Conservation (phyloP, 2,113 vertebrate species). For the Gobius niger region DNA sequence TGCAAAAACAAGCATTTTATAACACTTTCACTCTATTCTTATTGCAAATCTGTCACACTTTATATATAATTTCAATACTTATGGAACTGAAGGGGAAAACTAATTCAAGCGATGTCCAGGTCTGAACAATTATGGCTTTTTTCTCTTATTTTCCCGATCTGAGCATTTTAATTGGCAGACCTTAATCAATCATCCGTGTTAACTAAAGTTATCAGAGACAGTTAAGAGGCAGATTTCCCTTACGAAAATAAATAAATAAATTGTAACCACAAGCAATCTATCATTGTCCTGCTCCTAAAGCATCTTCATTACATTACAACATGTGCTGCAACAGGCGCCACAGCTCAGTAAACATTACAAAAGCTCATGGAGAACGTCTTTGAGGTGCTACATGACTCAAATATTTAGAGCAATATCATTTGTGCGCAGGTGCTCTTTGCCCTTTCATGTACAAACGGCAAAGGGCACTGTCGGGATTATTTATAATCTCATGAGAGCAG, state of each 20-base stretch:
- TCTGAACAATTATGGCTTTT: slow-evolving; percentile 9
- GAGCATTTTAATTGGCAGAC: slow-evolving; percentile 6
- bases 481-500: too few species aligned
- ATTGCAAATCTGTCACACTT: too few species aligned
- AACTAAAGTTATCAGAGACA: slow-evolving; percentile 17
- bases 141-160: background rate
- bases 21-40: too few species aligned
- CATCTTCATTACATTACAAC: slow-evolving; percentile 49
- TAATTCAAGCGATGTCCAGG: background rate
- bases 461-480: too few species aligned
- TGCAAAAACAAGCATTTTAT: too few species aligned
- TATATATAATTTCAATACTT: too few species aligned
- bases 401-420: too few species aligned
- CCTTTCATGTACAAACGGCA: too few species aligned
- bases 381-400: background rate
- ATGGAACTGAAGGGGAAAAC: background rate
- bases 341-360: background rate
- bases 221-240: slow-evolving; percentile 24
- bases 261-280: slow-evolving; percentile 35
- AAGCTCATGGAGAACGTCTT: too few species aligned
- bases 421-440: too few species aligned
- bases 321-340: slow-evolving; percentile 37
- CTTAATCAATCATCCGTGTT: slow-evolving; percentile 29
- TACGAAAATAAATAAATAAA: slow-evolving; percentile 20
- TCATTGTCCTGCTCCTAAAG: slow-evolving; percentile 41